Evolutionary conservation across 2,113 vertebrate genomes (phyloP).

Genomic region (Sander lucioperca): DNA sequence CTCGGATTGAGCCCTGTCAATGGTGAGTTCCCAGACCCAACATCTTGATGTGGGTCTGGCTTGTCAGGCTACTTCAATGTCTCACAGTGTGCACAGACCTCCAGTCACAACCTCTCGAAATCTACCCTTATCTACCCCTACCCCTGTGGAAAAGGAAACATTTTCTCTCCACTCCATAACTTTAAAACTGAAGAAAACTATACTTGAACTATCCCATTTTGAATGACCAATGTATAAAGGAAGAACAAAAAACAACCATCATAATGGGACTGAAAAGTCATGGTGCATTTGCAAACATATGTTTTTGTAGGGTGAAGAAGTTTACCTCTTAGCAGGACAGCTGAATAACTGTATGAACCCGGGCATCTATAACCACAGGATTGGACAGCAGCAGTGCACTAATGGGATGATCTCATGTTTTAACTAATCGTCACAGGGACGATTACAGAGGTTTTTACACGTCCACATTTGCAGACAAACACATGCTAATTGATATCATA

Average conservation of each 20-base stretch:
- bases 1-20: no score
- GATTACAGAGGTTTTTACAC: constrained; percentile 39
- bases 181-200: no score
- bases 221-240: background rate
- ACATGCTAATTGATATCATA: constrained; percentile 33
- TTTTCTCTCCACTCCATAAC: background rate
- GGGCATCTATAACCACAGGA: background rate
- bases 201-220: background rate
- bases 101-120: background rate
- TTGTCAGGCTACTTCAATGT: background rate
- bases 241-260: background rate
- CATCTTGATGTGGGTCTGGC: no score
- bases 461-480: constrained; percentile 7
- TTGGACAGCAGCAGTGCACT: constrained; percentile 4
- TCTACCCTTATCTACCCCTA: no score
- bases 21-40: no score
- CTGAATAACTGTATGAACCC: background rate
- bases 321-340: background rate
- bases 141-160: background rate
- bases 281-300: background rate
- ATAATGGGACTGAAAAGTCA: background rate
- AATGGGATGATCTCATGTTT: constrained; percentile 55
- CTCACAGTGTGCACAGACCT: background rate
- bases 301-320: no score
- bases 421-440: constrained; percentile 36